phyloP scores from a whole-genome alignment of 2,797 vertebrate species.

The Cyclopterus lumpus region DNA sequence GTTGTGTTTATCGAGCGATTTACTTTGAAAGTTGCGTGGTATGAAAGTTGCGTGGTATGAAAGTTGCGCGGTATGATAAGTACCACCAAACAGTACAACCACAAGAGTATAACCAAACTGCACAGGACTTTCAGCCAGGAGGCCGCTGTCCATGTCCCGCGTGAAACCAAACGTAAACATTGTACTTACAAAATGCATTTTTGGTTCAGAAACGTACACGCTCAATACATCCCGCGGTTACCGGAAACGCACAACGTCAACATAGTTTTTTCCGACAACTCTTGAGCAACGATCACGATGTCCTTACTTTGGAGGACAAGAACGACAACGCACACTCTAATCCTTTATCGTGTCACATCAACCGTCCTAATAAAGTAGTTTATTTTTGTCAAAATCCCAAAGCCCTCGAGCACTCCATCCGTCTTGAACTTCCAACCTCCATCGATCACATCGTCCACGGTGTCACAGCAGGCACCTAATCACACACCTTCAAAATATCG shows the following conservation, averaged over 20 bases:
- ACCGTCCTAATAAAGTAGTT: slow-evolving; percentile 50
- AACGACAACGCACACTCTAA: slow-evolving; percentile 14
- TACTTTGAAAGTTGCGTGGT: neutral
- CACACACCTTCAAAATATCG: slow-evolving; percentile 41
- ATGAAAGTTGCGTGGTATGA: neutral
- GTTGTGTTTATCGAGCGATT: neutral
- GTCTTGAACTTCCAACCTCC: slow-evolving; percentile 53
- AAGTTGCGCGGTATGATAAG: neutral
- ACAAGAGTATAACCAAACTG: too few species aligned
- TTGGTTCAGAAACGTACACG: neutral
- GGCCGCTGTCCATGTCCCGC: neutral
- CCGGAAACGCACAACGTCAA: neutral
- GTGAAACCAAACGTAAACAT: neutral
- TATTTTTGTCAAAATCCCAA: slow-evolving; percentile 69
- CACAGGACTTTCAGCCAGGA: neutral
- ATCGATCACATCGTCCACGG: slow-evolving; percentile 59
- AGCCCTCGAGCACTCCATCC: slow-evolving; percentile 49
- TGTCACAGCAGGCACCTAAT: slow-evolving; percentile 57
- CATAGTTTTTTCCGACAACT: neutral
- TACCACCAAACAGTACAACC: too few species aligned
- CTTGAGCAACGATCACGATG: neutral
- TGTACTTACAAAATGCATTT: neutral
- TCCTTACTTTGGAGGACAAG: slow-evolving; percentile 31
- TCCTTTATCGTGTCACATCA: slow-evolving; percentile 47
- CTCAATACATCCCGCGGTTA: neutral